These are phyloP conservation scores for Eubasilissa regina DNA, from an alignment of 1,140 invertebrate genomes.

Conservation along the genomic window DNA sequence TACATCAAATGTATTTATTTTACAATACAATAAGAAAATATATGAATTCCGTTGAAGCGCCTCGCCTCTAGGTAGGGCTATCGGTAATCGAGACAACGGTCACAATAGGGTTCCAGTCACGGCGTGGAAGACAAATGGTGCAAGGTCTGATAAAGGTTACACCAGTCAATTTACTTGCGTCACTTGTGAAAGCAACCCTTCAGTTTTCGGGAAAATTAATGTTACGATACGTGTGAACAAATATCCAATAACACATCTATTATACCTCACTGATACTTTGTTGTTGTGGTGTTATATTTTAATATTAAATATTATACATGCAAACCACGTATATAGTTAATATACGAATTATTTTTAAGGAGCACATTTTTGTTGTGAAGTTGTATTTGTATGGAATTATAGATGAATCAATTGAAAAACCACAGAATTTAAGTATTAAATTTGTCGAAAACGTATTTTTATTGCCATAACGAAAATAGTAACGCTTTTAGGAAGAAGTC, in stretches of 20 bases:
- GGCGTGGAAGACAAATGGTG: slow-evolving; percentile 54
- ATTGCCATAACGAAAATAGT: not conserved
- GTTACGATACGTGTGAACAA: slow-evolving; percentile 15
- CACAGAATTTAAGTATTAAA: too few species aligned
- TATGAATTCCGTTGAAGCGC: too few species aligned
- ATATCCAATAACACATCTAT: slow-evolving; percentile 19
- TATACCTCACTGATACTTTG: not conserved
- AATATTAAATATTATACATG: too few species aligned
- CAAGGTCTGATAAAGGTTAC: slow-evolving; percentile 53
- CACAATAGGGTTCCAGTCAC: slow-evolving; percentile 49
- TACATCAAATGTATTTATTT: too few species aligned
- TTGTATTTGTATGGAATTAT: too few species aligned
- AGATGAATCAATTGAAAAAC: too few species aligned
- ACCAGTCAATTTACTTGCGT: slow-evolving; percentile 57
- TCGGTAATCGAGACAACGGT: not conserved
- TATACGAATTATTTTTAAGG: too few species aligned
- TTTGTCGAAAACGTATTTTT: too few species aligned
- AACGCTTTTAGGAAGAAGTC: not conserved
- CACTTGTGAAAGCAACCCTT: slow-evolving; percentile 36
- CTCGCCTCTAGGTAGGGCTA: not conserved
- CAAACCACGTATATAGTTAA: too few species aligned
- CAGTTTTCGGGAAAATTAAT: slow-evolving; percentile 26
- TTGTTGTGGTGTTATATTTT: not conserved
- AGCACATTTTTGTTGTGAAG: too few species aligned
- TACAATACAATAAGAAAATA: too few species aligned